These are phyloP conservation scores for Marasmarcha lunaedactyla DNA, from an alignment of 2,888 invertebrate species.

Conservation along the genomic window DNA sequence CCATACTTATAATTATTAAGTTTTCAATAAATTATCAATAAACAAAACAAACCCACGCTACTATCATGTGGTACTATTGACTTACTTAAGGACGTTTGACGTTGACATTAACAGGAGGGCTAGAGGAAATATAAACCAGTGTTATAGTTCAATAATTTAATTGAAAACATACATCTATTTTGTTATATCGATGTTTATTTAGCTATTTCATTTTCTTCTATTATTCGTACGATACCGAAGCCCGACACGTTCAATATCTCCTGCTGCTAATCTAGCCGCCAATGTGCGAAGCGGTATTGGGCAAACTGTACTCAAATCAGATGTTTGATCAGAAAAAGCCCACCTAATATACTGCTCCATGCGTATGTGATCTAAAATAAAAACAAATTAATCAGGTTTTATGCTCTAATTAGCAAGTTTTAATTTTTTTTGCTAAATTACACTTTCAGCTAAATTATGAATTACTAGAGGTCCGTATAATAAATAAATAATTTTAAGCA, in stretches of 20 bases:
- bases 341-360: slow-evolving; percentile 61
- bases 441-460: too few species aligned
- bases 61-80: too few species aligned
- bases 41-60: too few species aligned
- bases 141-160: too few species aligned
- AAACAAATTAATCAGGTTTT: not conserved
- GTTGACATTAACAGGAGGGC: too few species aligned
- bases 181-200: too few species aligned
- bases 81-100: too few species aligned
- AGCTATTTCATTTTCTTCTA: not conserved
- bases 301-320: slow-evolving; percentile 25
- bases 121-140: too few species aligned
- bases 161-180: too few species aligned
- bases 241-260: slow-evolving; percentile 52
- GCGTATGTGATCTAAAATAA: slow-evolving; percentile 44
- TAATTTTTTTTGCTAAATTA: too few species aligned
- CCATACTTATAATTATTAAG: slow-evolving; percentile 22
- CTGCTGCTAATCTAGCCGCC: slow-evolving; percentile 44
- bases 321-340: slow-evolving; percentile 41
- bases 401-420: not conserved
- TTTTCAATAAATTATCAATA: not conserved
- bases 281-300: slow-evolving; percentile 39
- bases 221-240: slow-evolving; percentile 25
- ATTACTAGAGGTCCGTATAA: too few species aligned
- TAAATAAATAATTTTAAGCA: too few species aligned